Base-by-base conservation (phyloP, 2,888 invertebrate genomes). In the Lasioglossum marginatum region DNA sequence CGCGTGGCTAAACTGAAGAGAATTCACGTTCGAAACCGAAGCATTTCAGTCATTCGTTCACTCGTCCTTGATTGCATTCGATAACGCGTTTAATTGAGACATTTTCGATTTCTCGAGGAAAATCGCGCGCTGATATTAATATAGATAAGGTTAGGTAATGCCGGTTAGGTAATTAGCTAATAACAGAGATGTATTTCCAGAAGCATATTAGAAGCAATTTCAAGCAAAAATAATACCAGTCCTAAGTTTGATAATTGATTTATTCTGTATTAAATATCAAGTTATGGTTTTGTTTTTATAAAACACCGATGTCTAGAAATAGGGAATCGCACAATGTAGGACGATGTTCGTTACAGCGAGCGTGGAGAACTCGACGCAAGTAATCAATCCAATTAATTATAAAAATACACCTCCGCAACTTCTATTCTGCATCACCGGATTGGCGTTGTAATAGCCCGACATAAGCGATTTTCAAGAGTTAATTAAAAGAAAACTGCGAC, bases 321-420 rank as follows among this genome's bases (percentile, higher is more conserved):
- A 68, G 66, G 23, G 10, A 60, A 40, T 40, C n/a, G 45, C 27
- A 23, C 37, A 23, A 52, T 74, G 48, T 45, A 16, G 37, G 34
- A 52, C n/a, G 52, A n/a, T 16, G 63, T 31, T 63, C 63, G 48
- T 19, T 48, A 23, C 19, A 19, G 66, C 40, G 40, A n/a, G 5
- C 27, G n/a, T 40, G 3, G 27, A 14, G 31, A 2, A 2, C 37
- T 19, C 45, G 48, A 12, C 4, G 34, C 10, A 31, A 23, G 40
- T 23, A 37, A 68, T 68, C 34, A 57, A 23, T 37, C 31, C 19
- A 52, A 77, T 72, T 60, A 72, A 72, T 72, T 45, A 45, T 5
- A 60, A 48, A 27, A 66, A 74, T 79, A 74, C 37, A 48, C 68
- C 68, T 68, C 37, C 37, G 68, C 68, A 34, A 23, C 12, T 34